Evolutionary conservation across 2,888 invertebrate species (phyloP).

Genomic region (Lasioglossum lativentre): DNA sequence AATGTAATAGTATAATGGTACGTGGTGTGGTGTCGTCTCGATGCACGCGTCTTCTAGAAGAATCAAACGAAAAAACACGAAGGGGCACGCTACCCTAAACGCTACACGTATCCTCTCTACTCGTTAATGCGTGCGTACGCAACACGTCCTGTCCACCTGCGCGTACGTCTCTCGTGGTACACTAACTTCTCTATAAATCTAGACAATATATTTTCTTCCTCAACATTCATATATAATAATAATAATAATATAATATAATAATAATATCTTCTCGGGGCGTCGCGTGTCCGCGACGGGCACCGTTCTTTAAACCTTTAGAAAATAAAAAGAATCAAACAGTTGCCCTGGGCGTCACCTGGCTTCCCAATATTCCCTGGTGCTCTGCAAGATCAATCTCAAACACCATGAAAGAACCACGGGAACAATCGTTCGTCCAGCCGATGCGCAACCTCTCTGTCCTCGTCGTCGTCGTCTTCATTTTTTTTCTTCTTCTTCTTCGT

Average conservation of each 20-base stretch:
- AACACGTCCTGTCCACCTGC: slow-evolving; percentile 10
- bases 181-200: slow-evolving; percentile 77
- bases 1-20: slow-evolving; percentile 12
- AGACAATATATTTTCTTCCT: slow-evolving; percentile 79
- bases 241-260: slow-evolving; percentile 63
- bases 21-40: slow-evolving; percentile 11
- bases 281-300: slow-evolving; percentile 63
- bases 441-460: background rate
- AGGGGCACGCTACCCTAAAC: slow-evolving; percentile 54
- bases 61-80: slow-evolving; percentile 35
- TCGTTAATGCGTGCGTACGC: slow-evolving; percentile 35
- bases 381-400: background rate
- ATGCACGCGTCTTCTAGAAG: slow-evolving; percentile 57
- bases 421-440: slow-evolving; percentile 4
- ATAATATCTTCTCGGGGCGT: slow-evolving; percentile 70
- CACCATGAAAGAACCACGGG: background rate
- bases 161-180: slow-evolving; percentile 68
- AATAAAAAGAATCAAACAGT: slow-evolving; percentile 69
- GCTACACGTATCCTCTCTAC: slow-evolving; percentile 60
- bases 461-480: slow-evolving; percentile 4
- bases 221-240: slow-evolving; percentile 80
- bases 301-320: slow-evolving; percentile 63
- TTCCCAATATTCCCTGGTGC: slow-evolving; percentile 25
- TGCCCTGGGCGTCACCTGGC: slow-evolving; percentile 59
- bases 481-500: slow-evolving; percentile 14